These are phyloP conservation scores for Sebastiscus tertius DNA, from an alignment of 2,797 vertebrate species.

Conservation along the genomic window DNA sequence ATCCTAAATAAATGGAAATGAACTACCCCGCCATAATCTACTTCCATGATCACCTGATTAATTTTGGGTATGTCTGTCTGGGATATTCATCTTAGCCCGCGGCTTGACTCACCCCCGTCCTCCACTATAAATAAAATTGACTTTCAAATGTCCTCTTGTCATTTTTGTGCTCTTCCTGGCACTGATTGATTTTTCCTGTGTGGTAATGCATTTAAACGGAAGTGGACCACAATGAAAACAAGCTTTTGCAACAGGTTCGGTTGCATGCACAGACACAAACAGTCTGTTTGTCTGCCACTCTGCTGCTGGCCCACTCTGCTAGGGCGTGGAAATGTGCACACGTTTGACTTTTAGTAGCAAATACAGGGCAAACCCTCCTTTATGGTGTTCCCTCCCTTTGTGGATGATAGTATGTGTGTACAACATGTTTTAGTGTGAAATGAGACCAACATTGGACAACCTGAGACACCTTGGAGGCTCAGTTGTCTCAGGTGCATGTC, in stretches of 20 bases:
- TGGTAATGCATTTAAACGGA: constrained; percentile 28
- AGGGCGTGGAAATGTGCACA: constrained; percentile 12
- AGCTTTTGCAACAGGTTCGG: constrained; percentile 35
- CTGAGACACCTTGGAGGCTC: constrained; percentile 14
- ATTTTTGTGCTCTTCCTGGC: constrained; percentile 27
- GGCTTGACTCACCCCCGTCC: constrained; percentile 20
- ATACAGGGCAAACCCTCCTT: constrained; percentile 18
- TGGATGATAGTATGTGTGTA: constrained; percentile 1
- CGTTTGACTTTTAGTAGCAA: constrained; percentile 38
- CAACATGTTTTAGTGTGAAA: background rate
- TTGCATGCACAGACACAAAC: constrained; percentile 5
- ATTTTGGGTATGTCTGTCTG: constrained; percentile 43
- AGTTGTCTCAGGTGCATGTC: constrained; percentile 34
- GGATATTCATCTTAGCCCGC: constrained; percentile 41
- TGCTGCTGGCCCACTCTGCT: constrained; percentile 22
- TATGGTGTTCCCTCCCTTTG: background rate
- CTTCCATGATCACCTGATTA: constrained; percentile 56
- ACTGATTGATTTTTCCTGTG: constrained; percentile 30
- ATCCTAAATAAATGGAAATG: constrained; percentile 54
- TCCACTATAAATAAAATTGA: constrained; percentile 50
- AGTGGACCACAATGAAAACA: constrained; percentile 38
- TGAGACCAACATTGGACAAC: constrained; percentile 4
- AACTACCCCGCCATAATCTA: constrained; percentile 45
- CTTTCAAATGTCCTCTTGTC: constrained; percentile 63
- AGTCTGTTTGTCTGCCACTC: constrained; percentile 23